Evolutionary conservation across 2,113 vertebrate species (phyloP).

Genomic region (Craseonycteris thonglongyai): DNA sequence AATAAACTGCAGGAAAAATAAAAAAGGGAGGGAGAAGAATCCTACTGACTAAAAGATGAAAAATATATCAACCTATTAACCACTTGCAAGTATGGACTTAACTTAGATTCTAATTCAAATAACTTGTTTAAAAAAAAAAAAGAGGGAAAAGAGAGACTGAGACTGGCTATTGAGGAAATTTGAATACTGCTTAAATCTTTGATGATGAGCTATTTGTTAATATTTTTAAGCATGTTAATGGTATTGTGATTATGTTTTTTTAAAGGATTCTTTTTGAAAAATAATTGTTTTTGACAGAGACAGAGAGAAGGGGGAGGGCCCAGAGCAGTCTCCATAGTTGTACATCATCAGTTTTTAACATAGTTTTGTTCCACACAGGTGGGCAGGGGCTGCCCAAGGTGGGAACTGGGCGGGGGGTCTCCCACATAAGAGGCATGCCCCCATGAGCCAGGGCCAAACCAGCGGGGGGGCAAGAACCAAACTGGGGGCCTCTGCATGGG

Average conservation of each 20-base stretch:
- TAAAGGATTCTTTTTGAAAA: too few species aligned
- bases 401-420: too few species aligned
- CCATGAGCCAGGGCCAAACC: too few species aligned
- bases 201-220: background rate
- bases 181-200: background rate
- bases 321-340: too few species aligned
- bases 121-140: background rate
- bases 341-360: too few species aligned
- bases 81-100: background rate
- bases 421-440: too few species aligned
- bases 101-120: background rate
- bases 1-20: background rate
- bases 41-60: background rate
- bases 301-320: too few species aligned
- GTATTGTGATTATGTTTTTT: background rate
- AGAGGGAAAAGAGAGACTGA: background rate
- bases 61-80: background rate
- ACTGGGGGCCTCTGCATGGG: too few species aligned
- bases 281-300: too few species aligned
- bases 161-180: background rate
- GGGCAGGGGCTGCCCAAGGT: too few species aligned
- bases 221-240: background rate
- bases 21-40: background rate
- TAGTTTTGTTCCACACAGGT: too few species aligned
- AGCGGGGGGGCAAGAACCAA: too few species aligned